A percentile compares a stretch with the other conserved stretches of the same genome.
Evolutionary conservation across 2,113 vertebrate genomes (phyloP).

Genomic region (Sylvia atricapilla): DNA sequence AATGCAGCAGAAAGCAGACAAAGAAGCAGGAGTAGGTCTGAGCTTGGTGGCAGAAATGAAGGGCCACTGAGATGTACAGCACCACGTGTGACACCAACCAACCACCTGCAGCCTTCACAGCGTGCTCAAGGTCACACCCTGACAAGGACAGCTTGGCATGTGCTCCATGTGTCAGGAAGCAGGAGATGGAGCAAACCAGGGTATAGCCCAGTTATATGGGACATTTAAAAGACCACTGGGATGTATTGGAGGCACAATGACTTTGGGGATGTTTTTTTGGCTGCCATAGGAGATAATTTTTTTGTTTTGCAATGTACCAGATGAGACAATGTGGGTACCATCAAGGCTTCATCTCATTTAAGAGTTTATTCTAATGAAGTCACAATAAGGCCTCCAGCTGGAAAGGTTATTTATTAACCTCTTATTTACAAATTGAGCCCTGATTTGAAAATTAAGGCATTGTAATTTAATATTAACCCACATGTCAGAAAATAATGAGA

Average conservation of each 20-base stretch:
- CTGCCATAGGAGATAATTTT: fast-evolving
- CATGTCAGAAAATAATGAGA: slow-evolving; percentile 81
- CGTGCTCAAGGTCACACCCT: neutral
- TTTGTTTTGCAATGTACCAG: neutral
- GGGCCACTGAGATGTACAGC: neutral
- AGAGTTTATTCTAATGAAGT: slow-evolving; percentile 54
- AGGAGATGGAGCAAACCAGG: neutral
- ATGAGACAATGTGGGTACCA: neutral
- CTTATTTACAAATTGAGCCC: slow-evolving; percentile 79
- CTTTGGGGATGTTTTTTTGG: neutral
- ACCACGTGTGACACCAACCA: neutral
- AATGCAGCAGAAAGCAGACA: neutral
- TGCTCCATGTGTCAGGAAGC: neutral
- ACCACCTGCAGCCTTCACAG: neutral
- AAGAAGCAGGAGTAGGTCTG: neutral
- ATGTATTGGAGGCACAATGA: neutral
- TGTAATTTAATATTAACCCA: slow-evolving; percentile 81
- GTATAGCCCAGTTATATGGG: neutral
- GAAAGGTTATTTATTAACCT: slow-evolving; percentile 77
- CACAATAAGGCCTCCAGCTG: slow-evolving; percentile 67
- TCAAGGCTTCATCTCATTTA: slow-evolving; percentile 5
- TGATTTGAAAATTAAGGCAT: slow-evolving; percentile 78
- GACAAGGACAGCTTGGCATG: fast-evolving
- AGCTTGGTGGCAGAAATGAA: neutral
- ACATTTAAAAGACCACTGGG: neutral